phyloP scores from a whole-genome alignment of 2,888 invertebrate genomes.

The Meiosimyza platycephala region DNA sequence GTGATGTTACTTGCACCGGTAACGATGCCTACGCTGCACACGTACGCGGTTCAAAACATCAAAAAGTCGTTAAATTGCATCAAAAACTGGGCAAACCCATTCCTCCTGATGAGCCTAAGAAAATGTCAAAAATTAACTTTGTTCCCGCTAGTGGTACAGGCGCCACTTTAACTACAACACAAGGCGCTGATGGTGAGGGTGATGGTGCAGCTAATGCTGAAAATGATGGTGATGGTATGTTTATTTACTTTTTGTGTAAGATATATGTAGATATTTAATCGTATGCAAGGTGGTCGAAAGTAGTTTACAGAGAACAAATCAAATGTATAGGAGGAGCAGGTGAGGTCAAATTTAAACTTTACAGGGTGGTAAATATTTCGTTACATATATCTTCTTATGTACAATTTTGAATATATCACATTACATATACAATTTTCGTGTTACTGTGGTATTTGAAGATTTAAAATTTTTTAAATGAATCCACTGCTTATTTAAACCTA shows the following conservation, averaged over 20 bases:
- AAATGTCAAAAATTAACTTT: constrained; percentile 72
- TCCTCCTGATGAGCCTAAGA: constrained; percentile 93
- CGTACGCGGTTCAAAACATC: constrained; percentile 97
- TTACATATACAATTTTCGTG: too few species aligned
- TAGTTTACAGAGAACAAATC: too few species aligned
- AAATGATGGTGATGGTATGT: constrained; percentile 42
- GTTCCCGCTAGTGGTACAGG: constrained; percentile 63
- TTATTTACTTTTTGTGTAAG: neutral
- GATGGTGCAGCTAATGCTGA: constrained; percentile 42
- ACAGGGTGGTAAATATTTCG: too few species aligned
- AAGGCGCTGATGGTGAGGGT: constrained; percentile 39
- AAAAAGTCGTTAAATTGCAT: constrained; percentile 96
- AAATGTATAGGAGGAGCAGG: too few species aligned
- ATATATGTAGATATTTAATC: neutral
- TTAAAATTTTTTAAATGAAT: too few species aligned
- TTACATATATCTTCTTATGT: too few species aligned
- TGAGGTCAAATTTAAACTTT: too few species aligned
- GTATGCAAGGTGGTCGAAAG: constrained; percentile 4
- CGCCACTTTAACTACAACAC: constrained; percentile 38
- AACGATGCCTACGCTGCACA: constrained; percentile 99
- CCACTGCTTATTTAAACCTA: too few species aligned
- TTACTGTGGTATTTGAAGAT: too few species aligned
- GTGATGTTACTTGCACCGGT: constrained; percentile 98
- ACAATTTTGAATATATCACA: too few species aligned
- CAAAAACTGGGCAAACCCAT: constrained; percentile 98